Conservation (phyloP, 2,888 invertebrate genomes). For the Lasioglossum zephyrum region DNA sequence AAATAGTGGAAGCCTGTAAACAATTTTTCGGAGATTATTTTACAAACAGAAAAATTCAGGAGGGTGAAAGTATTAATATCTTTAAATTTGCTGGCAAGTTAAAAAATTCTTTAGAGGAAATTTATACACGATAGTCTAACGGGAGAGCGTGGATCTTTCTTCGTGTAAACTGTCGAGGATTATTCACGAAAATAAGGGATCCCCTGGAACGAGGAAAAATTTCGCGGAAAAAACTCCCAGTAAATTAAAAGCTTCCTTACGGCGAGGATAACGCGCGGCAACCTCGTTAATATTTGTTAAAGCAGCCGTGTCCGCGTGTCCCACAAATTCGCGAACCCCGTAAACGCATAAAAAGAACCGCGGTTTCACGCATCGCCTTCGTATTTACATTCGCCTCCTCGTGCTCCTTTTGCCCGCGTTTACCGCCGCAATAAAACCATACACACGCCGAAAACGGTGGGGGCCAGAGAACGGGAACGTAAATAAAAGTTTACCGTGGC, state of each 20-base stretch:
- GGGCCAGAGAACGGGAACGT: neutral
- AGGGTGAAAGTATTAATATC: no score
- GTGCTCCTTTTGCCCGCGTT: neutral
- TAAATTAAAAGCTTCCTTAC: constrained; percentile 8
- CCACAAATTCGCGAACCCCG: neutral
- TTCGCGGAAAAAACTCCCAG: neutral
- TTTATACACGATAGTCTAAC: neutral
- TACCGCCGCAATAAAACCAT: neutral
- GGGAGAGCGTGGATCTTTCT: neutral
- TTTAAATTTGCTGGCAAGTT: neutral
- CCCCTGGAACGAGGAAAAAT: neutral
- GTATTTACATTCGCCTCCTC: neutral
- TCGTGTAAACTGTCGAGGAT: neutral
- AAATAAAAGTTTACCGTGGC: neutral
- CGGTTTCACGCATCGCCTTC: neutral
- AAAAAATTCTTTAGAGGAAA: neutral
- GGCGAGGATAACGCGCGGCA: neutral
- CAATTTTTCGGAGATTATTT: neutral
- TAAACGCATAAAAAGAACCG: neutral
- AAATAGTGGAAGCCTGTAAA: no score
- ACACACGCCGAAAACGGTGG: neutral
- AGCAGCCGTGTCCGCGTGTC: neutral
- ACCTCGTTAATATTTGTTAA: constrained; percentile 6
- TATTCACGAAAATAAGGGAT: neutral
- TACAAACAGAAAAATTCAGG: neutral